Evolutionary conservation across 1,140 invertebrate genomes (phyloP).

Genomic region (Drepana arcuata): DNA sequence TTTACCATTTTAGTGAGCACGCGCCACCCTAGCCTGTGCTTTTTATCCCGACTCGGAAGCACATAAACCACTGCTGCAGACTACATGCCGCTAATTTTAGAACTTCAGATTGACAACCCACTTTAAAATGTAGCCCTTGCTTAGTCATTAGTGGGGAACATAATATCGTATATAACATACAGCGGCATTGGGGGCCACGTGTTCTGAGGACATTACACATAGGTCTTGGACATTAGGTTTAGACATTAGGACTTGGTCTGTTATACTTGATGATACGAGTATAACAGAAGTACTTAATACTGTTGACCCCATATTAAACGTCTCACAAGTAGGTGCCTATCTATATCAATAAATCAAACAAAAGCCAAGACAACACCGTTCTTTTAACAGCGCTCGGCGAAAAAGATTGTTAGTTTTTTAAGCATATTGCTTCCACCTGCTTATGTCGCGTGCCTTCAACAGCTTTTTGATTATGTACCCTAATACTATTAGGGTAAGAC

Average conservation of each 20-base stretch:
- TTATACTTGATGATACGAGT: too few relatives aligned
- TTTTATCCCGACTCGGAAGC: slow-evolving; percentile 47
- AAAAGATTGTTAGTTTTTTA: slow-evolving; percentile 66
- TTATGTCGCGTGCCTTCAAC: slow-evolving; percentile 54
- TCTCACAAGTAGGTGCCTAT: too few relatives aligned
- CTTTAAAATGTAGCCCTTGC: too few relatives aligned
- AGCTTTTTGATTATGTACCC: slow-evolving; percentile 10
- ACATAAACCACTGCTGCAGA: too few relatives aligned
- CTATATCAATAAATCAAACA: slow-evolving; percentile 26
- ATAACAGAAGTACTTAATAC: slow-evolving; percentile 9
- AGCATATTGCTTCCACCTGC: slow-evolving; percentile 59
- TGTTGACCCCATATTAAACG: slow-evolving; percentile 3
- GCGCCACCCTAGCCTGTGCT: slow-evolving; percentile 34
- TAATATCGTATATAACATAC: too few relatives aligned
- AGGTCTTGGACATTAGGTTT: too few relatives aligned
- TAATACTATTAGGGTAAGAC: slow-evolving; percentile 15
- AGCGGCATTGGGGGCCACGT: too few relatives aligned
- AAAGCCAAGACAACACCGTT: slow-evolving; percentile 43
- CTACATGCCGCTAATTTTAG: too few relatives aligned
- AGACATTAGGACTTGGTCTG: too few relatives aligned
- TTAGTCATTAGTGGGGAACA: too few relatives aligned
- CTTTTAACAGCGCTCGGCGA: slow-evolving; percentile 45
- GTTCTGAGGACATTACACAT: too few relatives aligned
- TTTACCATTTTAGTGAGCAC: slow-evolving; percentile 56
- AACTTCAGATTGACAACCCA: too few relatives aligned